Evolutionary conservation across 2,797 vertebrate genomes (phyloP).

Genomic region (Lithobates sylvaticus): DNA sequence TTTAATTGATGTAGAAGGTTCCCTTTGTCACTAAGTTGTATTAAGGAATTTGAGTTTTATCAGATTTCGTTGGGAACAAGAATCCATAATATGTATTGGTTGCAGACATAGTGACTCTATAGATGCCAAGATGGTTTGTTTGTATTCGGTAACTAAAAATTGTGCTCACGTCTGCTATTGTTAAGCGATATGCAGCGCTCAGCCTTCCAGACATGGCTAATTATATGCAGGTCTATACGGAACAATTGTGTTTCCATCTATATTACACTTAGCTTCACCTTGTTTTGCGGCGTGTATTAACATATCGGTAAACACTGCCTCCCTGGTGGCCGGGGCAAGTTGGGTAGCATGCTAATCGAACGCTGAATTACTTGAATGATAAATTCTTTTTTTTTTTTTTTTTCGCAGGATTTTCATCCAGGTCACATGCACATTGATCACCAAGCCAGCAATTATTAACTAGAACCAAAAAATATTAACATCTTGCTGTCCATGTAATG

Average conservation of each 20-base stretch:
- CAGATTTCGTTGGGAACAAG: conserved; percentile 39
- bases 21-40: conserved; percentile 44
- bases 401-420: conserved; percentile 4
- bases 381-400: conserved; percentile 5
- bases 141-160: conserved; percentile 14
- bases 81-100: conserved; percentile 28
- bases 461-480: neutral
- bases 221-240: conserved; percentile 39
- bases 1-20: conserved; percentile 57
- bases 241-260: conserved; percentile 42
- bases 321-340: neutral
- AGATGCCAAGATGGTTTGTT: neutral
- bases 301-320: conserved; percentile 36
- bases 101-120: conserved; percentile 3
- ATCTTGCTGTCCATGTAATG: too few relatives aligned
- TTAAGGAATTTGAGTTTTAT: conserved; percentile 39
- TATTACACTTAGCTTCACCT: conserved; percentile 18
- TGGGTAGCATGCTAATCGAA: conserved; percentile 17
- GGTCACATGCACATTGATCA: neutral
- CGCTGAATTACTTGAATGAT: neutral
- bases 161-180: conserved; percentile 17
- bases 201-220: conserved; percentile 39
- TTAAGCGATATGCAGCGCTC: conserved; percentile 30
- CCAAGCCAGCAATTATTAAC: neutral
- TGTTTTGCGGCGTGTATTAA: conserved; percentile 13